phyloP scores from a whole-genome alignment of 2,113 vertebrate genomes.

The Cavia porcellus region DNA sequence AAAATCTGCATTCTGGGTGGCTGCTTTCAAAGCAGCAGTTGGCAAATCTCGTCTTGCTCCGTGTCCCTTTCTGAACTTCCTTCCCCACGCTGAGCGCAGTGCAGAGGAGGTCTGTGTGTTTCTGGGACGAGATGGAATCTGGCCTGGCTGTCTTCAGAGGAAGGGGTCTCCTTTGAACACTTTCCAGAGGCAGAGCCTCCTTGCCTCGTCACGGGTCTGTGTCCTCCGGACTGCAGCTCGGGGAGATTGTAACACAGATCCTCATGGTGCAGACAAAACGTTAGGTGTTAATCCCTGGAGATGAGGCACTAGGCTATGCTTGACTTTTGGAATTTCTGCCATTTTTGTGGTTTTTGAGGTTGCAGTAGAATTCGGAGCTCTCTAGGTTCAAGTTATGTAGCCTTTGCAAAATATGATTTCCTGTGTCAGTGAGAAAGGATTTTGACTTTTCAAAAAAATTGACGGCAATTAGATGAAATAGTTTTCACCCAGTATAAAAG shows the following conservation, averaged over 20 bases:
- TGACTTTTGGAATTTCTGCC: slow-evolving; percentile 71
- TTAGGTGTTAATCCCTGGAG: not conserved
- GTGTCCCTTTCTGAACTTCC: slow-evolving; percentile 40
- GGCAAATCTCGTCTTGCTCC: not conserved
- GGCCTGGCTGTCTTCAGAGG: slow-evolving; percentile 64
- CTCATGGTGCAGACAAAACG: slow-evolving; percentile 6
- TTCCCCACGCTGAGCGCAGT: slow-evolving; percentile 8
- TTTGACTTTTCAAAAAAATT: slow-evolving; percentile 51
- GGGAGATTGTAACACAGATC: slow-evolving; percentile 22
- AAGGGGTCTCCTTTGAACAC: not conserved
- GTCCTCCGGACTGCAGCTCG: not conserved
- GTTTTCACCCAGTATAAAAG: slow-evolving; percentile 63
- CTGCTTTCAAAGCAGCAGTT: slow-evolving; percentile 49
- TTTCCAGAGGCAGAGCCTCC: not conserved
- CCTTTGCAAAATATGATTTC: slow-evolving; percentile 76
- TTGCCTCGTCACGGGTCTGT: not conserved
- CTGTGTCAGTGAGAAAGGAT: slow-evolving; percentile 61
- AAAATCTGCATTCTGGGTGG: slow-evolving; percentile 31
- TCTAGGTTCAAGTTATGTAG: slow-evolving; percentile 73
- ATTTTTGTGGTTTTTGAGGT: slow-evolving; percentile 83
- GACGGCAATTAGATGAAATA: slow-evolving; percentile 67
- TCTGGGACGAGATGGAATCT: slow-evolving; percentile 59
- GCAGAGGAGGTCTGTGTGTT: slow-evolving; percentile 64
- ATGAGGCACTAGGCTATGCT: not conserved
- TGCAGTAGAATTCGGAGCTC: slow-evolving; percentile 71